Evolutionary conservation across 2,888 invertebrate species (phyloP), one percentile per base, ranked within the genome.

Genomic region (Seira ritae): DNA sequence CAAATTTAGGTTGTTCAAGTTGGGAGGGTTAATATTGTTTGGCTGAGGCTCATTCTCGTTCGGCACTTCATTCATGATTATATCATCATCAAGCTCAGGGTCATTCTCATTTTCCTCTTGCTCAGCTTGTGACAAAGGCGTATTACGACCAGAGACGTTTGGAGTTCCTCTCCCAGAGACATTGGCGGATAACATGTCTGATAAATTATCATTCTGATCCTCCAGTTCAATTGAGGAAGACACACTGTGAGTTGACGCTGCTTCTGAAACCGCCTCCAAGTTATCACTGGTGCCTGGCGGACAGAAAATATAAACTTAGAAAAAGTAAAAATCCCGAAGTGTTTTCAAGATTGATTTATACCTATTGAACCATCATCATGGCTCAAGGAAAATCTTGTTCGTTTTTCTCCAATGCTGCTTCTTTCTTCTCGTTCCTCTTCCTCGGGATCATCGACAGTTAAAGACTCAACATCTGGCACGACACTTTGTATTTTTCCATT

Each of bases 101-200:
- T 77, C 66, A 65, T 84, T 80, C 8, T 86, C 87, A 67, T 84
- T 84, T 0, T 95, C 95, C 22, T 96, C 95, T 55, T 88, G 83
- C 3, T 84, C 87, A 23, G 90, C 89, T 90, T 98, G 98, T 0
- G 98, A 98, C 0, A 97, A 96, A 0, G 98, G 98, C 0, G 98
- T 98, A 91, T 98, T 98, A 0, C 98, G 93, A 0, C 98, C 98
- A 19, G 98, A 98, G 85, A 99, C 98, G 91, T 98, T 98, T 0
- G 98, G 95, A 85, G 97, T 95, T 88, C 97, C 98, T 87, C 98
- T 93, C 15, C 98, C 95, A 0, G 95, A 95, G 23, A 97, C 97
- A 91, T 98, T 98, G 0, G 98, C 98, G 0, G 97, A 98, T 82
- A 98, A 95, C 97, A 98, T 98, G 90, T 99, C 99, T 0, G 98